Conservation (phyloP, 2,113 vertebrate genomes). For the Odocoileus hemionus region DNA sequence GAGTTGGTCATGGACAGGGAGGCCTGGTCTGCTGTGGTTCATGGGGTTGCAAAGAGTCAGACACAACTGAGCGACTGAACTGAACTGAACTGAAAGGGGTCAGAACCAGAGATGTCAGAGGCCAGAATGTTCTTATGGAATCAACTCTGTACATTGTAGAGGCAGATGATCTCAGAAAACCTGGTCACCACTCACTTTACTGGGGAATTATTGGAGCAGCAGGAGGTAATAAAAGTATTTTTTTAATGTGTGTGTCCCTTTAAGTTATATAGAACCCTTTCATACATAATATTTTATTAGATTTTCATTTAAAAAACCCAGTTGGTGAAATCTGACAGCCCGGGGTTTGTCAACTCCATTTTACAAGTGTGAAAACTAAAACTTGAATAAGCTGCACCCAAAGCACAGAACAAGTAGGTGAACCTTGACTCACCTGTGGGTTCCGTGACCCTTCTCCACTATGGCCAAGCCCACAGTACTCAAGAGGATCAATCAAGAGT, state of each 20-base stretch:
- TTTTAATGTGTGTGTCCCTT: neutral
- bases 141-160: neutral
- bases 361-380: neutral
- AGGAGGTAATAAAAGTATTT: neutral
- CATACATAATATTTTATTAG: neutral
- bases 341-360: neutral
- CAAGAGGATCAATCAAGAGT: neutral
- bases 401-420: neutral
- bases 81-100: neutral
- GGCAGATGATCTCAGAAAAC: neutral
- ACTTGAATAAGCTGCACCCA: neutral
- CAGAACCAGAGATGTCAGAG: neutral
- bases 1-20: neutral
- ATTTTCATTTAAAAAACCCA: neutral
- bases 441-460: neutral
- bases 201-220: neutral
- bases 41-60: neutral
- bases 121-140: neutral
- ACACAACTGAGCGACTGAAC: fast-evolving
- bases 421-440: neutral
- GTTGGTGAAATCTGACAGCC: neutral
- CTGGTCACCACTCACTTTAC: neutral
- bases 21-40: neutral
- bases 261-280: neutral
- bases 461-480: neutral